A percentile compares a stretch with the other conserved stretches of the same genome.
Conservation (phyloP, 2,797 vertebrate species). For the Oceanodroma leucorhoa region DNA sequence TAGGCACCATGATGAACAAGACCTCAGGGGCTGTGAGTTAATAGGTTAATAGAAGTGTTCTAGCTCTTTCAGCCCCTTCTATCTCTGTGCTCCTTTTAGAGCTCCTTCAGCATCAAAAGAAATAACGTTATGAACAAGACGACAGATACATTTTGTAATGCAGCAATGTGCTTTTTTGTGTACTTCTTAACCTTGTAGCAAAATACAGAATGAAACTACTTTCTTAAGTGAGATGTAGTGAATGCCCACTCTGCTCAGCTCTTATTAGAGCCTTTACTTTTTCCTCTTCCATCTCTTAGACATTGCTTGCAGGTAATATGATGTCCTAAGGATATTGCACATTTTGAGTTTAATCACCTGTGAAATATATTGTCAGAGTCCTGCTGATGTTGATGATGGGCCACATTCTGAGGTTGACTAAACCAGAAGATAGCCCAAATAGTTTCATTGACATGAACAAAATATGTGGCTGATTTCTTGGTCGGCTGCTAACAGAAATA, state of each 20-base stretch:
- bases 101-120: not conserved
- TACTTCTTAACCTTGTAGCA: not conserved
- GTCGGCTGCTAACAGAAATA: not conserved
- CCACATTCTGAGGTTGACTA: not conserved
- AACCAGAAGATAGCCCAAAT: not conserved
- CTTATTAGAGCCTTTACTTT: not conserved
- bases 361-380: not conserved
- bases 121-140: not conserved
- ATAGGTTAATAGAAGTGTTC: constrained; percentile 29
- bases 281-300: not conserved
- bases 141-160: not conserved
- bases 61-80: not conserved
- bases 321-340: not conserved
- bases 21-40: not conserved
- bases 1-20: constrained; percentile 56
- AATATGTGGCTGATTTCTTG: not conserved
- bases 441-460: not conserved
- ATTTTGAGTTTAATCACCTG: not conserved
- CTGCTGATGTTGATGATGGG: not conserved
- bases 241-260: not conserved
- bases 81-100: not conserved
- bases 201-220: not conserved
- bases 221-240: not conserved
- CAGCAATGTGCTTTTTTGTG: not conserved
- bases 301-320: not conserved